Base-by-base conservation (phyloP, 2,113 vertebrate species). In the Nycticorax nycticorax region DNA sequence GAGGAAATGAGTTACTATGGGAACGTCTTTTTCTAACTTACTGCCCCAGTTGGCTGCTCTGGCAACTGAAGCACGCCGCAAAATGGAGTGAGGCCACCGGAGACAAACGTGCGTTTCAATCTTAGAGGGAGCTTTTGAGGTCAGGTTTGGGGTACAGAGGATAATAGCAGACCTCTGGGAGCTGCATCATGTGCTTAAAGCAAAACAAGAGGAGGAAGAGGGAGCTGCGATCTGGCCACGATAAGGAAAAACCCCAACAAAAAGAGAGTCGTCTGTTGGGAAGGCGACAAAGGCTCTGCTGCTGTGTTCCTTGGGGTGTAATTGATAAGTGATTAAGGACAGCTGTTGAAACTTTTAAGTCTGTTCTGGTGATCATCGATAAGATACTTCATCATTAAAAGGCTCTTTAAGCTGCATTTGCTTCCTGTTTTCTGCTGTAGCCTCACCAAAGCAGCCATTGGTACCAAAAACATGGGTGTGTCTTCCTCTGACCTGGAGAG, bases 1-100 rank as follows among this genome's bases (percentile, higher is more conserved):
- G 77, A 78, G 87, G n/a, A 89, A 89, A 85, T 63, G 43, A 89
- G 95, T 96, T 97, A 96, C 95, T 94, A 93, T 97, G 93, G 94
- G 89, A 96, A 96, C 0, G 0, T 64, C 91, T 87, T 87, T 72
- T 83, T 93, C 37, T 71, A 73, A 92, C 74, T 96, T 93, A 53
- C 43, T 82, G 69, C 73, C 95, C 81, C 74, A 87, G 74, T 67
- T 85, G 95, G 64, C 78, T 94, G 89, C 92, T 94, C 89, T 60
- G 41, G 79, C 62, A 95, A 53, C 79, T 1, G 0, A 82, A 93
- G 77, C 87, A 88, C 3, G 0, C 33, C 0, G 2, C 4, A 4
- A 72, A 82, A 87, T 3, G 14, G 60, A 94, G 84, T 0, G 0
- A 80, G 66, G 69, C 91, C 69, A 45, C 87, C 10, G 22, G 92